Evolutionary conservation across 2,113 vertebrate genomes (phyloP).

Genomic region (Tympanuchus pallidicinctus): DNA sequence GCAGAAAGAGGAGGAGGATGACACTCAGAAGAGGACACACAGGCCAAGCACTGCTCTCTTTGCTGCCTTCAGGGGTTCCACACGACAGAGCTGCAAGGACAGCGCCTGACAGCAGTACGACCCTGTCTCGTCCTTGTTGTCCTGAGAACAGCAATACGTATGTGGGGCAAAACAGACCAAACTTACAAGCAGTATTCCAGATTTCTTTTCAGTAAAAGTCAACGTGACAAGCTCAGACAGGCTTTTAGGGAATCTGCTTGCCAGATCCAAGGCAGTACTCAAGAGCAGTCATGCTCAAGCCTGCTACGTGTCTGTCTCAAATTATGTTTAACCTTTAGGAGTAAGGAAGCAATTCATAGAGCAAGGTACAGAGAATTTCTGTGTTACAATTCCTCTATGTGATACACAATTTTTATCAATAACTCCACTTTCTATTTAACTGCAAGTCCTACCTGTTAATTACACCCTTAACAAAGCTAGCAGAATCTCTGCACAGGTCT

Average conservation of each 20-base stretch:
- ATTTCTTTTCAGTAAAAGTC: constrained; percentile 9
- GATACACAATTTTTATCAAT: neutral
- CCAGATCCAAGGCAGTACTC: neutral
- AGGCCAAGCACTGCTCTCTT: neutral
- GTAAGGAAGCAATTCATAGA: neutral
- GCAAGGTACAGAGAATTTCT: neutral
- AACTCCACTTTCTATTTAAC: neutral
- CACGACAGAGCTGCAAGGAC: neutral
- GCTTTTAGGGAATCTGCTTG: neutral
- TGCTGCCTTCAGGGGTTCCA: neutral
- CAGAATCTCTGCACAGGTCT: neutral
- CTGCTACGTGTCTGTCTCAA: fast-evolving
- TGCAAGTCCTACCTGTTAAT: neutral
- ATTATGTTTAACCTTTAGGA: neutral
- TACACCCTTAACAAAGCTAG: neutral
- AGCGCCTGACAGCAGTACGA: neutral
- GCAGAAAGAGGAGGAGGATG: neutral
- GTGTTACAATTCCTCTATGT: neutral
- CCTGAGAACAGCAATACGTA: neutral
- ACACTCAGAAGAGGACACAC: neutral
- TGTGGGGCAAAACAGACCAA: neutral
- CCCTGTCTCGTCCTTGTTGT: neutral
- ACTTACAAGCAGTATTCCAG: neutral
- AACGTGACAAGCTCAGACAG: neutral
- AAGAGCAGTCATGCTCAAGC: neutral